Conservation (phyloP, 2,888 invertebrate genomes). For the Stenchaetothrips biformis region DNA sequence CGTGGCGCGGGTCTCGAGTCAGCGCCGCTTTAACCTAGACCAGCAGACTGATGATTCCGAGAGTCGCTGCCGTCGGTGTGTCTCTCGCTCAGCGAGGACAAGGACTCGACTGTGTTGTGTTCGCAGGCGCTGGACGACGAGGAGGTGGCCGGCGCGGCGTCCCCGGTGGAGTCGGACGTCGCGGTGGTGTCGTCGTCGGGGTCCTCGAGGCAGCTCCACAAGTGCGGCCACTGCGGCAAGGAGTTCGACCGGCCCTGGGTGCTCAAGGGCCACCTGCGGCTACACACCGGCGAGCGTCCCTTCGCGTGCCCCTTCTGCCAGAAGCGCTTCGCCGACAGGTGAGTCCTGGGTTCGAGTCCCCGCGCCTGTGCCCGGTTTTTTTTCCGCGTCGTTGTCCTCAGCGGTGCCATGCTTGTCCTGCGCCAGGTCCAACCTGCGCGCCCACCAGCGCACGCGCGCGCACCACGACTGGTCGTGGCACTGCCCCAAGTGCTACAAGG, state of each 20-base stretch:
- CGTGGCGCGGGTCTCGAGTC: no score
- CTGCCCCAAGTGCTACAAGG: conserved; percentile 61
- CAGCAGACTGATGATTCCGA: no score
- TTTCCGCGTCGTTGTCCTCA: no score
- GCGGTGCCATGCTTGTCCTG: no score
- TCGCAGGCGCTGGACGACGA: background rate
- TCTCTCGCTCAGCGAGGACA: no score
- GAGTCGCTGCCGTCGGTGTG: no score
- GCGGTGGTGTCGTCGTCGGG: background rate
- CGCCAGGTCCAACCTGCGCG: conserved; percentile 61
- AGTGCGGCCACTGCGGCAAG: conserved; percentile 58
- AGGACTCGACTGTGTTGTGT: background rate
- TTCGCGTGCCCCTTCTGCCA: conserved; percentile 62
- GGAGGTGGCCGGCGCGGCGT: background rate
- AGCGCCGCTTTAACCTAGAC: no score
- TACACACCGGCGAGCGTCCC: conserved; percentile 66
- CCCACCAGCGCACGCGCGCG: conserved; percentile 65
- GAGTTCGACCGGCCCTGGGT: conserved; percentile 67
- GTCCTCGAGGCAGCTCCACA: conserved; percentile 40
- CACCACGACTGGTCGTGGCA: conserved; percentile 66
- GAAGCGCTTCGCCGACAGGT: conserved; percentile 64
- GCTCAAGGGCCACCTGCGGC: conserved; percentile 60
- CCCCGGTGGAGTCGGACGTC: background rate
- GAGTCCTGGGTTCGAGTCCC: conserved; percentile 31
- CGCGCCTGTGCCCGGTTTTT: no score